Evolutionary conservation across 2,888 invertebrate genomes (phyloP), one percentile per base, ranked within the genome.

Genomic region (Ditula angustiorana): DNA sequence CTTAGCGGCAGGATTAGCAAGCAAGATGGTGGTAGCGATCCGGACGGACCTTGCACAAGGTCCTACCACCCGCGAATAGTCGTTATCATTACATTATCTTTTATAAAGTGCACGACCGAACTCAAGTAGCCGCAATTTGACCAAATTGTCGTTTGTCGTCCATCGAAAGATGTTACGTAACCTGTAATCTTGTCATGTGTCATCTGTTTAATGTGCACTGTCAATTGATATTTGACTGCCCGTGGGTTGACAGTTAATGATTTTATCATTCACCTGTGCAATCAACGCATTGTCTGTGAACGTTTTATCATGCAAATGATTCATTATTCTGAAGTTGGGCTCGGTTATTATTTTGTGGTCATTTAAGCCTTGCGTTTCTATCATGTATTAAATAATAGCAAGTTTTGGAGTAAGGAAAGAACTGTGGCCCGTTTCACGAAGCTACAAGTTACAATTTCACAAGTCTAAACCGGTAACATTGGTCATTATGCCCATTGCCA

Each of bases 131-230:
- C 26, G 33, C 21, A 21, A 62, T 46, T 52, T 58, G 53, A 47
- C n/a, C 41, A 50, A 64, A 68, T 61, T 67, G 66, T 59, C 57
- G 60, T 63, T 56, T 67, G 64, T 49, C 58, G 61, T 63, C 64
- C 62, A 64, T 68, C 53, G 61, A 67, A 61, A 47, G 52, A 67
- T 66, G 68, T 73, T 70, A 67, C 69, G 67, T 64, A 73, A 71
- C 49, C 55, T 55, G 66, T 66, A 71, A 74, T 77, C 74, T 76
- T 72, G 69, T 73, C 71, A 71, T 74, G 68, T 63, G 61, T 52
- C 71, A 71, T 74, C 68, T 63, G 61, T 52, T 67, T 65, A 62
- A 68, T 68, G 58, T 28, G 49, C 28, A 44, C 44, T 59, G 59
- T 64, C 59, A 64, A 59, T 64, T 64, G 59, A 64, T 59, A 64